phyloP scores from a whole-genome alignment of 2,113 vertebrate species.

The Lonchura striata region DNA sequence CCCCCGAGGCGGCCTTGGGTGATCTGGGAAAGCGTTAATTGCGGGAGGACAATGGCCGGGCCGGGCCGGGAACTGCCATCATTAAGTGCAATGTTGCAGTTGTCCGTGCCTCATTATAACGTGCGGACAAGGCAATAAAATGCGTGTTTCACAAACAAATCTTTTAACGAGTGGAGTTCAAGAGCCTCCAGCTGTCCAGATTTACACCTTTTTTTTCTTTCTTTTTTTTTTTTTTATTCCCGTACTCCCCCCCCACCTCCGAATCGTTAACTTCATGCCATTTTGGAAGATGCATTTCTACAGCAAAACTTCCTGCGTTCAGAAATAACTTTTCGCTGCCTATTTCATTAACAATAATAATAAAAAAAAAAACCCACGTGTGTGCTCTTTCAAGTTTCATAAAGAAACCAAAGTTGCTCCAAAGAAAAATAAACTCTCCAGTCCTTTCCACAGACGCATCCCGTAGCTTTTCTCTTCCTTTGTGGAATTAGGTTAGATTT shows the following conservation, averaged over 20 bases:
- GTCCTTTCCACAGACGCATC: background rate
- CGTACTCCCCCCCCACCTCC: background rate
- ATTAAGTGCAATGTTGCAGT: constrained; percentile 94
- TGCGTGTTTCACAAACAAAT: constrained; percentile 92
- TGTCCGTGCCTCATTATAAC: constrained; percentile 93
- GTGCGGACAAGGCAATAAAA: constrained; percentile 84
- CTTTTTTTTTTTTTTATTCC: background rate
- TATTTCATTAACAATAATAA: background rate
- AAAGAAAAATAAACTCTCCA: background rate
- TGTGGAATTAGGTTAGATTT: background rate
- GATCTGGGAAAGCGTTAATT: constrained; percentile 92
- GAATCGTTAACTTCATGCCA: constrained; percentile 37
- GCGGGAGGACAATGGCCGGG: constrained; percentile 81
- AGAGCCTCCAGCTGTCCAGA: constrained; percentile 85
- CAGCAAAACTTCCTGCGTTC: constrained; percentile 12
- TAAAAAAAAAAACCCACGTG: too few relatives aligned
- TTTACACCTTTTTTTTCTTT: constrained; percentile 70
- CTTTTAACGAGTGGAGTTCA: constrained; percentile 82
- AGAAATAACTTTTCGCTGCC: constrained; percentile 23
- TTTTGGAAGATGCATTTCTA: constrained; percentile 23
- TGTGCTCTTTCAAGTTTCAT: background rate
- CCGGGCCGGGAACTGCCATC: constrained; percentile 83
- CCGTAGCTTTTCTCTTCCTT: background rate
- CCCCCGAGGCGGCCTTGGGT: constrained; percentile 79
- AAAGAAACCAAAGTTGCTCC: background rate